Conservation (phyloP, 2,888 invertebrate species). For the Pachliopta kotzebuea region DNA sequence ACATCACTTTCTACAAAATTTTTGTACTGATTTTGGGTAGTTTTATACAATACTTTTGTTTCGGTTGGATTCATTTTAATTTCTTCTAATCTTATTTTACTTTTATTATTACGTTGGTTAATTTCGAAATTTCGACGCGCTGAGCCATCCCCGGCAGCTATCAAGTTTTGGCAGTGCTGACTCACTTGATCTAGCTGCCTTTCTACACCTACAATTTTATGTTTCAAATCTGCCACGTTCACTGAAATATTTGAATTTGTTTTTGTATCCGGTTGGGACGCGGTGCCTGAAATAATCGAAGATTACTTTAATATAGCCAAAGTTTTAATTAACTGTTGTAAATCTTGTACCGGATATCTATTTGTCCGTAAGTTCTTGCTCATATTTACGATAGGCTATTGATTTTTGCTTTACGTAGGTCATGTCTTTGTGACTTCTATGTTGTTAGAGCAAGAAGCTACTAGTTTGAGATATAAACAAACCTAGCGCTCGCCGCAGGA, state of each 20-base stretch:
- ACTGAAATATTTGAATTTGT: conserved; percentile 61
- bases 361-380: too few relatives aligned
- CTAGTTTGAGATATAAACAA: neutral
- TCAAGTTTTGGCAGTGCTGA: conserved; percentile 50
- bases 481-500: conserved; percentile 63
- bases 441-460: neutral
- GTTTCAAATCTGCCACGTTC: conserved; percentile 61
- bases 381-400: too few relatives aligned
- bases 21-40: conserved; percentile 41
- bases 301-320: neutral
- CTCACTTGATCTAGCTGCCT: conserved; percentile 55
- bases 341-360: too few relatives aligned
- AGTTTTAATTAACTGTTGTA: neutral
- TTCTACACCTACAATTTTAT: conserved; percentile 58
- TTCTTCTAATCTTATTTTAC: conserved; percentile 31
- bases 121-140: conserved; percentile 4
- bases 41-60: conserved; percentile 53
- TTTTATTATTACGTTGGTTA: conserved; percentile 27
- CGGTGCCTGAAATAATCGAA: conserved; percentile 51
- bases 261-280: conserved; percentile 59
- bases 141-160: conserved; percentile 39
- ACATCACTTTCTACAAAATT: conserved; percentile 45
- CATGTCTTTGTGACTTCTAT: too few relatives aligned
- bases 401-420: too few relatives aligned
- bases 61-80: conserved; percentile 32